Conservation (phyloP, 2,888 invertebrate genomes). For the Dascillus cervinus region DNA sequence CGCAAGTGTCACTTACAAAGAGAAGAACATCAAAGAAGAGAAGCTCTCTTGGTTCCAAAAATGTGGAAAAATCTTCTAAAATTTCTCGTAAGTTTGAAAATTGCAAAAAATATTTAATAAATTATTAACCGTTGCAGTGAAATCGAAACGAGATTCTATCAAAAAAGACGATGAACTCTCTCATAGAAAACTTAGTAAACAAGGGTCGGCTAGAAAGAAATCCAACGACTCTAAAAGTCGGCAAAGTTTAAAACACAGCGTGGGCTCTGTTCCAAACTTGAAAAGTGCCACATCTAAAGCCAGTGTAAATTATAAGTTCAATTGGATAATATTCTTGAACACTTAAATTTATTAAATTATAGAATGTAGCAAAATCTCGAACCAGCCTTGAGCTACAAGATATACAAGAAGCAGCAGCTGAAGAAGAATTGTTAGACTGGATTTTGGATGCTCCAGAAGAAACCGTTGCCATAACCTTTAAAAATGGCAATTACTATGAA, state of each 20-base stretch:
- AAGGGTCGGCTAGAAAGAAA: too few relatives aligned
- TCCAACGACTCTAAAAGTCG: too few relatives aligned
- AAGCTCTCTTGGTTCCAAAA: neutral
- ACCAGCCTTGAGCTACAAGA: neutral
- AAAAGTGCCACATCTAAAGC: too few relatives aligned
- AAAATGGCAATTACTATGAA: slow-evolving; percentile 51
- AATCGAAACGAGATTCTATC: too few relatives aligned
- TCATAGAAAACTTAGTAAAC: too few relatives aligned
- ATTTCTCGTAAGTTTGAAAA: too few relatives aligned
- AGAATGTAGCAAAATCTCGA: neutral
- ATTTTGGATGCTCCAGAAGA: slow-evolving; percentile 24
- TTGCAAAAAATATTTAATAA: too few relatives aligned
- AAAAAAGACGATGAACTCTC: too few relatives aligned
- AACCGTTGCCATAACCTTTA: slow-evolving; percentile 46
- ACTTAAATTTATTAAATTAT: neutral
- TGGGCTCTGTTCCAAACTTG: too few relatives aligned
- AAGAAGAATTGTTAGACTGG: slow-evolving; percentile 6
- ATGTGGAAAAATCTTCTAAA: neutral
- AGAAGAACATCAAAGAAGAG: neutral
- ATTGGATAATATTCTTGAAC: neutral
- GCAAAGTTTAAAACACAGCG: too few relatives aligned
- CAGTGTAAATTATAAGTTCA: too few relatives aligned
- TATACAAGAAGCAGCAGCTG: neutral
- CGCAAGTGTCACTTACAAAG: slow-evolving; percentile 13
- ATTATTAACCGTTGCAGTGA: too few relatives aligned